These are phyloP conservation scores for Myotis lucifugus DNA, from an alignment of 2,113 vertebrate species.

Conservation along the genomic window DNA sequence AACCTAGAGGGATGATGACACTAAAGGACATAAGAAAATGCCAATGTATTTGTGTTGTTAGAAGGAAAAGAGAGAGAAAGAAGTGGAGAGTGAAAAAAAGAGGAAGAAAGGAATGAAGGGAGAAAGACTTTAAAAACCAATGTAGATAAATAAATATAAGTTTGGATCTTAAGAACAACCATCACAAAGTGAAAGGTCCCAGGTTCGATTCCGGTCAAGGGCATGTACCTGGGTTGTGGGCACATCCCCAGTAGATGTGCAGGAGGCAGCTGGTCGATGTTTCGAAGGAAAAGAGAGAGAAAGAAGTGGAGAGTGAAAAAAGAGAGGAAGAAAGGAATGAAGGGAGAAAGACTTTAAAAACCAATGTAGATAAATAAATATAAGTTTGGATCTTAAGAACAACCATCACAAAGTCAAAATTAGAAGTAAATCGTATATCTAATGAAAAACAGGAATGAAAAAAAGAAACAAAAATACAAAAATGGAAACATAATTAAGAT, in stretches of 20 bases:
- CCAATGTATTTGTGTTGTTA: not conserved
- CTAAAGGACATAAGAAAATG: not conserved
- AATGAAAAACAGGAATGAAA: not conserved
- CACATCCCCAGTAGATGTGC: too few relatives aligned
- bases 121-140: not conserved
- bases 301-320: not conserved
- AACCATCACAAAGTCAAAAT: constrained; percentile 26
- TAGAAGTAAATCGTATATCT: not conserved
- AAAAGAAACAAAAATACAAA: not conserved
- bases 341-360: not conserved
- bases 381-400: not conserved
- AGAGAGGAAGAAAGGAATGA: rapidly evolving
- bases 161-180: not conserved
- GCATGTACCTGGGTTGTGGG: too few relatives aligned
- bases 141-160: not conserved
- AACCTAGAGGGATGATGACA: not conserved
- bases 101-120: rapidly evolving
- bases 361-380: not conserved
- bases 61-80: not conserved
- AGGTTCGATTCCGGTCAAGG: too few relatives aligned
- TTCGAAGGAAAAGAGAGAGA: not conserved
- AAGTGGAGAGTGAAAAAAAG: not conserved
- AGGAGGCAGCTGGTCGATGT: too few relatives aligned
- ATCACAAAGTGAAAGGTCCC: not conserved
- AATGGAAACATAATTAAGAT: not conserved